Percentiles rank a stretch among this genome's conserved stretches.
These are phyloP conservation scores for Chaetogeoica ovagalla DNA, from an alignment of 2,888 invertebrate species.

Conservation along the genomic window DNA sequence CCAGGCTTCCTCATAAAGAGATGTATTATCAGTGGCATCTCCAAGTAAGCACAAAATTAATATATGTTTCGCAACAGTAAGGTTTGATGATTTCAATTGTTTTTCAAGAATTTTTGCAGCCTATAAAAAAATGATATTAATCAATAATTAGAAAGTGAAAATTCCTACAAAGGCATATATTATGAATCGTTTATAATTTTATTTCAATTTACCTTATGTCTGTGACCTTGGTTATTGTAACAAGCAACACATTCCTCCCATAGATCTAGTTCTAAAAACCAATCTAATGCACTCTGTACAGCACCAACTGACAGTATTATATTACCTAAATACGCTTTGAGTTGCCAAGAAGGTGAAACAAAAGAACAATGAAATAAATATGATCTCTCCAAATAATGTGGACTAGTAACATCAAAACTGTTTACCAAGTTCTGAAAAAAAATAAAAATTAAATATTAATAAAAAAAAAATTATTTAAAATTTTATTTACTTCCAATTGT, in stretches of 20 bases:
- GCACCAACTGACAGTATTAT: conserved; percentile 79
- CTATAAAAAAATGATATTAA: conserved; percentile 60
- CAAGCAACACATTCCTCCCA: conserved; percentile 95
- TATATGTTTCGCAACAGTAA: conserved; percentile 69
- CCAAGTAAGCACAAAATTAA: conserved; percentile 90
- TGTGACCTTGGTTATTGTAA: conserved; percentile 79
- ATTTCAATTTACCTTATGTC: conserved; percentile 70
- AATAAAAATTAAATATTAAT: conserved; percentile 2
- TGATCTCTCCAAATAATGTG: conserved; percentile 62
- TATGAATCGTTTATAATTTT: neutral
- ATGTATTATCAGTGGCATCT: conserved; percentile 76
- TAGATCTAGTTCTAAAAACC: conserved; percentile 73
- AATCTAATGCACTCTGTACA: conserved; percentile 80
- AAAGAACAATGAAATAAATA: conserved; percentile 72
- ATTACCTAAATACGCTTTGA: conserved; percentile 77
- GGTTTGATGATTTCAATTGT: conserved; percentile 61
- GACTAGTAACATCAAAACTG: conserved; percentile 61
- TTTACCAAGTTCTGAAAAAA: conserved; percentile 65
- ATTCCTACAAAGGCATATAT: neutral
- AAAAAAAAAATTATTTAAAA: neutral
- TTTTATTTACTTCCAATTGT: conserved; percentile 62
- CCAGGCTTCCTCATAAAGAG: conserved; percentile 89
- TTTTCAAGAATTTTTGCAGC: conserved; percentile 79
- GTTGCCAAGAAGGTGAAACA: conserved; percentile 74
- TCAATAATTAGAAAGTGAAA: neutral